Evolutionary conservation across 1,140 invertebrate species (phyloP).

Genomic region (Saccostrea cuccullata): DNA sequence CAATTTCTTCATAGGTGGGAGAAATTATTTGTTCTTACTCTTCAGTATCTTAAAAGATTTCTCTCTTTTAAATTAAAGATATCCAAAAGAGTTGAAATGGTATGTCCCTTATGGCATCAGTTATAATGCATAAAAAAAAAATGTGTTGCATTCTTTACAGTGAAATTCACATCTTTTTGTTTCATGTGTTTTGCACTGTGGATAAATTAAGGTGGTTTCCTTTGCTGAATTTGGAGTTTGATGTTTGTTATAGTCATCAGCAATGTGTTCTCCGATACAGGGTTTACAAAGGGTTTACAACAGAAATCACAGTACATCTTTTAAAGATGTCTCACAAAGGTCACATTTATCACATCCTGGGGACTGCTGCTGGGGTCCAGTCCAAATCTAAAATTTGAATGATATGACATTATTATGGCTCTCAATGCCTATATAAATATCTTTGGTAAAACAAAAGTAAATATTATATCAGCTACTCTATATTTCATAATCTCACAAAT

Average conservation of each 20-base stretch:
- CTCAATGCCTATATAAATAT: too few species aligned
- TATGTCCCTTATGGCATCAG: neutral
- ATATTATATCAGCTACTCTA: too few species aligned
- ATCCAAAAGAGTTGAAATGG: neutral
- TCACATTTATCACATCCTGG: neutral
- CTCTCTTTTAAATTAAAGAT: neutral
- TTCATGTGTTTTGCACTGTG: neutral
- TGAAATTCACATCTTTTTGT: neutral
- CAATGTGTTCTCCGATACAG: neutral
- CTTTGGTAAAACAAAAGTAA: too few species aligned
- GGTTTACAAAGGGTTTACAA: neutral
- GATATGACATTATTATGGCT: too few species aligned
- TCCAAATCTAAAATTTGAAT: neutral
- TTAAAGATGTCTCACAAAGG: neutral
- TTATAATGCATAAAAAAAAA: neutral
- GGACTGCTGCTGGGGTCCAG: neutral
- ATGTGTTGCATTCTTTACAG: neutral
- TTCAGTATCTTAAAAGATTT: neutral
- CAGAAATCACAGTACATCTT: slow-evolving; percentile 28
- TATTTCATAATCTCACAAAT: too few species aligned
- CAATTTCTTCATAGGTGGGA: neutral
- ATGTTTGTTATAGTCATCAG: neutral
- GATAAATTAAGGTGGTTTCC: neutral
- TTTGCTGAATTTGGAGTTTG: neutral
- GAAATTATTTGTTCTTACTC: neutral